Percentiles rank a stretch among this genome's conserved stretches.
Conservation (phyloP, 2,113 vertebrate genomes). For the Columba janthina region DNA sequence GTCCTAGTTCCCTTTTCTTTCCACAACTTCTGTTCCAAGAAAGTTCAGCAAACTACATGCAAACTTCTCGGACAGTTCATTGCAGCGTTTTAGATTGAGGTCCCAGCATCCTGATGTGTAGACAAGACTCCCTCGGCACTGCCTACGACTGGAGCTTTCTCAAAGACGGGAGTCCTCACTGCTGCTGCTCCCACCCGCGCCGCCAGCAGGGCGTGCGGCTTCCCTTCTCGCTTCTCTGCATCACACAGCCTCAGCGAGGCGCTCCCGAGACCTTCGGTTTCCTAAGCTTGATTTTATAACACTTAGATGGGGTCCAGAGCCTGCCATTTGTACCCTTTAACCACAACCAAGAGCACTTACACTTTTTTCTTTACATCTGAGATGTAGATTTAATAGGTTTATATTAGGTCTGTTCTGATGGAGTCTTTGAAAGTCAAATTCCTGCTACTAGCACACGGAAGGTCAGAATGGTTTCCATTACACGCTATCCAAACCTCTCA, state of each 20-base stretch:
- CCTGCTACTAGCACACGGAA: background rate
- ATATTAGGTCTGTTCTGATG: background rate
- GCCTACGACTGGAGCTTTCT: background rate
- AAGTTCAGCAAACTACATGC: background rate
- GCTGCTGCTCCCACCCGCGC: background rate
- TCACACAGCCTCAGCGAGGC: background rate
- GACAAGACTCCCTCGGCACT: background rate
- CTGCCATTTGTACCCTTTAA: background rate
- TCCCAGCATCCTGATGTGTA: background rate
- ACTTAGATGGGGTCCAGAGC: background rate
- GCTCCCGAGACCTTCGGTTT: background rate
- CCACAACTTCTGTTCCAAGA: background rate
- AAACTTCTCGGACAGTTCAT: background rate
- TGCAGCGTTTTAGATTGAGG: background rate
- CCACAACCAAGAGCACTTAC: background rate
- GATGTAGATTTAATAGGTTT: background rate
- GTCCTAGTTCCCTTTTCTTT: background rate
- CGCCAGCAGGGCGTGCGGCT: constrained; percentile 14
- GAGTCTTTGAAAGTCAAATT: background rate
- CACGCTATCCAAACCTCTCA: background rate
- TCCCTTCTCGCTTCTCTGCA: constrained; percentile 15
- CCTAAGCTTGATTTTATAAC: background rate
- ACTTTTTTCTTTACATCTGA: background rate
- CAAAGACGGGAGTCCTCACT: background rate
- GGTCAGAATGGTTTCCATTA: background rate